phyloP scores from a whole-genome alignment of 2,797 vertebrate genomes.

The Malurus splendens region DNA sequence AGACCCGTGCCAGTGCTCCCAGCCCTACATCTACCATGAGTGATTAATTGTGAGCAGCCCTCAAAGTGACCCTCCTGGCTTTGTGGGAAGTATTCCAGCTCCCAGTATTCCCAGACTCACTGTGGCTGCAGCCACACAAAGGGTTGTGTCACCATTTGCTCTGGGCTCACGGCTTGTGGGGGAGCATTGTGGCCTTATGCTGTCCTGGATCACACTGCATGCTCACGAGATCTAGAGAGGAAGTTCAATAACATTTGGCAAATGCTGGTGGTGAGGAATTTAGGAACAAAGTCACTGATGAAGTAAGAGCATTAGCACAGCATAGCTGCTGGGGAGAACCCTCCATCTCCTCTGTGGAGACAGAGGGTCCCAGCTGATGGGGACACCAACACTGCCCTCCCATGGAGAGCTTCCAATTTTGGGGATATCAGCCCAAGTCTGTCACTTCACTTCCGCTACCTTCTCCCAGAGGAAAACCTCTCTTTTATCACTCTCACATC shows the following conservation, averaged over 20 bases:
- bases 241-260: neutral
- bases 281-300: neutral
- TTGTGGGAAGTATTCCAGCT: neutral
- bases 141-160: neutral
- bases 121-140: neutral
- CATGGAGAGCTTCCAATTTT: neutral
- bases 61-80: neutral
- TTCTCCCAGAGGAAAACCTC: neutral
- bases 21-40: accelerated
- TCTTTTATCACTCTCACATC: neutral
- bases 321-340: neutral
- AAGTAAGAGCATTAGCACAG: neutral
- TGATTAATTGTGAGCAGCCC: slow-evolving; percentile 29
- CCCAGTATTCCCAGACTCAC: neutral
- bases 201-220: accelerated
- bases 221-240: accelerated
- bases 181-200: neutral
- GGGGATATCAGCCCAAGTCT: neutral
- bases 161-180: accelerated
- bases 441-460: neutral
- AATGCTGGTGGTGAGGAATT: neutral
- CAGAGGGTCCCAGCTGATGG: accelerated
- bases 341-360: accelerated
- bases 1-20: neutral
- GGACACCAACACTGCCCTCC: neutral